Evolutionary conservation across 2,797 vertebrate species (phyloP).

Genomic region (Vultur gryphus): DNA sequence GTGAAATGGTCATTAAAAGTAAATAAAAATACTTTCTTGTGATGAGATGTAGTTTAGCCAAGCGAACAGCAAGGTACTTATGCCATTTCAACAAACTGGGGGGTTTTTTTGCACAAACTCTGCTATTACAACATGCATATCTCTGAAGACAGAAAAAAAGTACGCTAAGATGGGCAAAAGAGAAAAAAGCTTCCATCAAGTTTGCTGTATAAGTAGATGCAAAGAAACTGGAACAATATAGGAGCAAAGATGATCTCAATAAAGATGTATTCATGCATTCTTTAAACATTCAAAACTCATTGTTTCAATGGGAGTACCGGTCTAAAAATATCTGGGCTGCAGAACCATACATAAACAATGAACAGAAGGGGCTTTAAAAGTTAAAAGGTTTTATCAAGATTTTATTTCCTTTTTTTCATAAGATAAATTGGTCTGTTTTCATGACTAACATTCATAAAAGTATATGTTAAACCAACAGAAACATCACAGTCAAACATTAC

Average conservation of each 20-base stretch:
- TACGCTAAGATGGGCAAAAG: background rate
- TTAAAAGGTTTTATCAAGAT: constrained; percentile 25
- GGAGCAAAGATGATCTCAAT: background rate
- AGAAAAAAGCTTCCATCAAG: background rate
- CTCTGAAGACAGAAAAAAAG: background rate
- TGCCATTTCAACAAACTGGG: background rate
- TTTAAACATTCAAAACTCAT: constrained; percentile 25
- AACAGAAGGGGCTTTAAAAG: constrained; percentile 27
- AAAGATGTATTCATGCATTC: background rate
- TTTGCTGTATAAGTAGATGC: background rate
- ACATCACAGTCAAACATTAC: background rate
- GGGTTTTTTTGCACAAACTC: background rate
- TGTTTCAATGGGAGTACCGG: constrained; percentile 5
- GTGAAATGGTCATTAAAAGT: background rate
- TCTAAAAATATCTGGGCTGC: constrained; percentile 41
- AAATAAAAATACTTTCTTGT: background rate
- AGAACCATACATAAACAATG: constrained; percentile 19
- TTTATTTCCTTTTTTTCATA: background rate
- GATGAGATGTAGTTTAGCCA: background rate
- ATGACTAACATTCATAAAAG: background rate
- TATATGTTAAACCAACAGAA: background rate
- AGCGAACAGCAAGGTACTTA: background rate
- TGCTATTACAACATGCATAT: background rate
- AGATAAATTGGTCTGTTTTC: background rate
- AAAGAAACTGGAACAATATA: background rate